Percentiles rank a stretch among this genome's conserved stretches.
phyloP scores from a whole-genome alignment of 2,888 invertebrate species.

The Cosmia pyralina region DNA sequence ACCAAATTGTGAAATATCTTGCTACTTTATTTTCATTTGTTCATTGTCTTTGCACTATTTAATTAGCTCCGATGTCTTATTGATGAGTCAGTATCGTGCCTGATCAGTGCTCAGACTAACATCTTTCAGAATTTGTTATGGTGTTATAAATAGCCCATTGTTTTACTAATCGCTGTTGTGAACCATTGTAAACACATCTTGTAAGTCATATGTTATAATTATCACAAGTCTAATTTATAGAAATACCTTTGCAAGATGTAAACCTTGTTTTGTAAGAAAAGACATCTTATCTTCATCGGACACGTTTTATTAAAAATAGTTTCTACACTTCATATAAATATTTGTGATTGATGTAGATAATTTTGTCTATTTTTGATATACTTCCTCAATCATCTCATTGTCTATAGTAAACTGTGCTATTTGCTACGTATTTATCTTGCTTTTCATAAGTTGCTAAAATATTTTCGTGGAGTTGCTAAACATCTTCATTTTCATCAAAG shows the following conservation, averaged over 20 bases:
- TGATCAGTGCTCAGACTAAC: constrained; percentile 53
- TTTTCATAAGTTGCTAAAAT: background rate
- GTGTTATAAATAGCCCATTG: constrained; percentile 40
- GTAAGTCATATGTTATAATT: constrained; percentile 45
- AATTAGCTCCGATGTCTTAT: constrained; percentile 66
- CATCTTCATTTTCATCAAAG: background rate
- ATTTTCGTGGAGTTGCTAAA: background rate
- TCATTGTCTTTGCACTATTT: constrained; percentile 76
- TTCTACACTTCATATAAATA: background rate
- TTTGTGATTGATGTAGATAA: background rate
- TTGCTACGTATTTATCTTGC: background rate
- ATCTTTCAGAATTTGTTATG: constrained; percentile 48
- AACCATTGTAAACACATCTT: background rate
- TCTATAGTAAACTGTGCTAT: background rate
- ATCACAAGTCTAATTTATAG: background rate
- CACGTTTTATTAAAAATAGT: background rate
- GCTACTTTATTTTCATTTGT: constrained; percentile 68
- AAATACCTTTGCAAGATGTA: background rate
- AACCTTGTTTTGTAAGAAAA: background rate
- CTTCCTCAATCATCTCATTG: background rate
- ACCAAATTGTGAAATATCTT: constrained; percentile 74
- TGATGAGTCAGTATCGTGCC: constrained; percentile 66
- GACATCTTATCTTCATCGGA: background rate
- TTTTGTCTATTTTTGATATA: background rate
- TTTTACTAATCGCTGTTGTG: constrained; percentile 27